Evolutionary conservation across 2,888 invertebrate genomes (phyloP).

Genomic region (Drosophila rubida): DNA sequence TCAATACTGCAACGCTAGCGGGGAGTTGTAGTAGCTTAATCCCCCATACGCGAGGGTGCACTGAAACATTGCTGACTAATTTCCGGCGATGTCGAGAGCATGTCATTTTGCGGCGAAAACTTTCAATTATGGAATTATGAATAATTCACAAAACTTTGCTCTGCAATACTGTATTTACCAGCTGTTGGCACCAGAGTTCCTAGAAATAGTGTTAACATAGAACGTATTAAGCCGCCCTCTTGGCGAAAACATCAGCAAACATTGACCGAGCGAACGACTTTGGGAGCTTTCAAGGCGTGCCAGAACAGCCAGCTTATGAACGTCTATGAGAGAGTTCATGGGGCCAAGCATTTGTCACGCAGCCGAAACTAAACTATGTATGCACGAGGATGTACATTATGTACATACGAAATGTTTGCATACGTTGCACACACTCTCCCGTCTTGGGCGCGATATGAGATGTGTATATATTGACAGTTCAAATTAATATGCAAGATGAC

Average conservation of each 20-base stretch:
- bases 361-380: constrained; percentile 18
- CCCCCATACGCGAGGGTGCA: constrained; percentile 31
- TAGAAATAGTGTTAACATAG: not conserved
- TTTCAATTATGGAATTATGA: not conserved
- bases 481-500: not conserved
- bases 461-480: not conserved
- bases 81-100: not conserved
- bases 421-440: not conserved
- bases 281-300: constrained; percentile 45
- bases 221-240: constrained; percentile 22
- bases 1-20: constrained; percentile 24
- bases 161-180: not conserved
- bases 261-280: constrained; percentile 29
- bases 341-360: constrained; percentile 16
- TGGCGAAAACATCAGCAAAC: constrained; percentile 17
- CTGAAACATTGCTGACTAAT: constrained; percentile 7
- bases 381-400: constrained; percentile 1
- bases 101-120: not conserved
- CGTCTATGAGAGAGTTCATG: constrained; percentile 25
- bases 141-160: not conserved
- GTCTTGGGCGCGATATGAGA: not conserved
- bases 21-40: constrained; percentile 24
- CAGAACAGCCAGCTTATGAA: constrained; percentile 42
- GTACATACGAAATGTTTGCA: constrained; percentile 1
- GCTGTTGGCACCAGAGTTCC: not conserved